A percentile compares a stretch with the other conserved stretches of the same genome.
These are phyloP conservation scores for Myoxocephalus aenaeus DNA, from an alignment of 2,797 vertebrate species.

Conservation along the genomic window DNA sequence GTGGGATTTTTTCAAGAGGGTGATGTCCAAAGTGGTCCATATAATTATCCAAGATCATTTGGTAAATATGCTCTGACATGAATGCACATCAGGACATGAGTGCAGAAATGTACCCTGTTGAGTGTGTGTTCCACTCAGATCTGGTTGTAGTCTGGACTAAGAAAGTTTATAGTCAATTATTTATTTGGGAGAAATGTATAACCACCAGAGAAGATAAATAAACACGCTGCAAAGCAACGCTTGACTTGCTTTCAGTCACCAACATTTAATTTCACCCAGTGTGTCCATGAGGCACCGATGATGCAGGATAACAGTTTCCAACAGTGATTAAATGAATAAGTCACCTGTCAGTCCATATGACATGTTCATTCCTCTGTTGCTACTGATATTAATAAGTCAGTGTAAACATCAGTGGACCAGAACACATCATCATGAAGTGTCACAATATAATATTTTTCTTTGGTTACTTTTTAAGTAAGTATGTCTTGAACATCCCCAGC, in stretches of 20 bases:
- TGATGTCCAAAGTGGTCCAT: background rate
- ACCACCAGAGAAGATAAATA: background rate
- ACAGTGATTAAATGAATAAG: background rate
- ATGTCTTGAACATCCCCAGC: background rate
- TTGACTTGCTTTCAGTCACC: background rate
- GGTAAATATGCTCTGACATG: background rate
- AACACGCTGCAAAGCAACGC: background rate
- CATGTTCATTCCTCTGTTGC: background rate
- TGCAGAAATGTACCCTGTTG: background rate
- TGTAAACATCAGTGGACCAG: background rate
- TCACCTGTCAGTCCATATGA: background rate
- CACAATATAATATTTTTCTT: background rate
- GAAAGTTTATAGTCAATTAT: background rate
- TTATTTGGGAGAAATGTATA: background rate
- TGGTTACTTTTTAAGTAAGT: background rate
- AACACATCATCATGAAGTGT: background rate
- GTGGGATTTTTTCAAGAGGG: background rate
- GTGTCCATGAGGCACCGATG: background rate
- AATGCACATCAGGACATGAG: constrained; percentile 1
- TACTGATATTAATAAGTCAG: background rate
- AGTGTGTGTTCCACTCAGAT: background rate
- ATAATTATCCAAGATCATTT: constrained; percentile 6
- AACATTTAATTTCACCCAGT: background rate
- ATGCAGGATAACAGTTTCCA: background rate
- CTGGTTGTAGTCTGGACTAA: background rate